phyloP scores from a whole-genome alignment of 1,140 invertebrate species.

The Episyrphus balteatus region DNA sequence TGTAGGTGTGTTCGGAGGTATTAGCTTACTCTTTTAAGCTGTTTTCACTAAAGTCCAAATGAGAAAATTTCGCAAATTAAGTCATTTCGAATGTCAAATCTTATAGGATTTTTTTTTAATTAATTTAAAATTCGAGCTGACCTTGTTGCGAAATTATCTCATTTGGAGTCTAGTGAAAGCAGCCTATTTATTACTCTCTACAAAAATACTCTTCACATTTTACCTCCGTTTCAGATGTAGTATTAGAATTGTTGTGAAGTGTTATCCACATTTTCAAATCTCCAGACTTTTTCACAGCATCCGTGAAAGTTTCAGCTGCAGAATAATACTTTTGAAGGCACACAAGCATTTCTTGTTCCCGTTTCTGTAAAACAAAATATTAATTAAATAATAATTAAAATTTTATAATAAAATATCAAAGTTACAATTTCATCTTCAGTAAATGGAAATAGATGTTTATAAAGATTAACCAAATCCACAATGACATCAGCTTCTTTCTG shows the following conservation, averaged over 20 bases:
- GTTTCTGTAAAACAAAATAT: conserved; percentile 44
- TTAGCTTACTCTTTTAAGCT: no score
- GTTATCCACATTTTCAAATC: conserved; percentile 70
- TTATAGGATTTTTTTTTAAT: no score
- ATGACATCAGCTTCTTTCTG: conserved; percentile 54
- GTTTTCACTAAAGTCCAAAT: no score
- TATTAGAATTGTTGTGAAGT: conserved; percentile 27
- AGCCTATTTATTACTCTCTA: not conserved
- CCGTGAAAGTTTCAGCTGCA: conserved; percentile 35
- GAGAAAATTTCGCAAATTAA: no score
- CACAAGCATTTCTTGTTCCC: conserved; percentile 58
- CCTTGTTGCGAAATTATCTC: no score
- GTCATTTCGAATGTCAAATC: no score
- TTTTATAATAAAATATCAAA: conserved; percentile 1
- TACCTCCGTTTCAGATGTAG: conserved; percentile 29
- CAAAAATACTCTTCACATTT: not conserved
- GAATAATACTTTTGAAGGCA: conserved; percentile 58
- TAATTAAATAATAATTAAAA: conserved; percentile 16
- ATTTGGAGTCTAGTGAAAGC: no score
- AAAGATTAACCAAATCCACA: conserved; percentile 51
- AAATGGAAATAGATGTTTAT: conserved; percentile 42
- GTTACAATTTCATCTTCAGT: conserved; percentile 37
- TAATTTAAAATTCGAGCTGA: no score
- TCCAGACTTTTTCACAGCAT: conserved; percentile 55
- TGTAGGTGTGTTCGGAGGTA: no score